Evolutionary conservation across 1,140 invertebrate genomes (phyloP).

Genomic region (Bombus pascuorum): DNA sequence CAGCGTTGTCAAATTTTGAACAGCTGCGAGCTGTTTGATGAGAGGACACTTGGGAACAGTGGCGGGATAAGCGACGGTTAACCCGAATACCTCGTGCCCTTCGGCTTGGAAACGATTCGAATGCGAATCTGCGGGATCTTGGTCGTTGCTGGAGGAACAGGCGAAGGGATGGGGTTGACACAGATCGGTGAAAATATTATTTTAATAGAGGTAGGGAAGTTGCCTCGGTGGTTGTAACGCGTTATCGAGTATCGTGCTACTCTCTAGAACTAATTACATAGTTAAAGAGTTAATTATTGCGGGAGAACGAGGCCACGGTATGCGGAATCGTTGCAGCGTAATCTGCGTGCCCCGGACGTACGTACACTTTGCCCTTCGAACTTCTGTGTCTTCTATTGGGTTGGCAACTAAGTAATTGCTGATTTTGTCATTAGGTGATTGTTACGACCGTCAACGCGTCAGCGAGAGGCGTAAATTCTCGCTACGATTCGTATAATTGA

Average conservation of each 20-base stretch:
- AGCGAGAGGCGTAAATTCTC: no score
- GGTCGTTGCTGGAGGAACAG: background rate
- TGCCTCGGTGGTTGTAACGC: background rate
- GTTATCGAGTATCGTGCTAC: background rate
- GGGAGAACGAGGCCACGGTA: conserved; percentile 1
- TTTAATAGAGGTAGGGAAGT: background rate
- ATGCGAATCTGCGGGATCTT: background rate
- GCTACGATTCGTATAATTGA: no score
- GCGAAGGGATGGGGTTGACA: background rate
- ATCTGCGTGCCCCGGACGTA: background rate
- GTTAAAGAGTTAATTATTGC: conserved; percentile 47
- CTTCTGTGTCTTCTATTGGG: no score
- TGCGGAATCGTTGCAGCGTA: background rate
- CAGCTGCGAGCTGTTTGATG: background rate
- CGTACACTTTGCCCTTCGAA: background rate
- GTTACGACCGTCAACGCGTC: no score
- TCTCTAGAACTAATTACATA: conserved; percentile 27
- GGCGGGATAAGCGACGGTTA: background rate
- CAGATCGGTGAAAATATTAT: conserved; percentile 16
- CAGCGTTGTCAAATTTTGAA: background rate
- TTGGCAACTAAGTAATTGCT: no score
- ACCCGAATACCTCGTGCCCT: background rate
- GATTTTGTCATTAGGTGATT: no score
- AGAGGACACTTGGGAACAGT: background rate
- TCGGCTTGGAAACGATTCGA: background rate